Evolutionary conservation across 2,888 invertebrate genomes (phyloP).

Genomic region (Tetheella fluctuosa): DNA sequence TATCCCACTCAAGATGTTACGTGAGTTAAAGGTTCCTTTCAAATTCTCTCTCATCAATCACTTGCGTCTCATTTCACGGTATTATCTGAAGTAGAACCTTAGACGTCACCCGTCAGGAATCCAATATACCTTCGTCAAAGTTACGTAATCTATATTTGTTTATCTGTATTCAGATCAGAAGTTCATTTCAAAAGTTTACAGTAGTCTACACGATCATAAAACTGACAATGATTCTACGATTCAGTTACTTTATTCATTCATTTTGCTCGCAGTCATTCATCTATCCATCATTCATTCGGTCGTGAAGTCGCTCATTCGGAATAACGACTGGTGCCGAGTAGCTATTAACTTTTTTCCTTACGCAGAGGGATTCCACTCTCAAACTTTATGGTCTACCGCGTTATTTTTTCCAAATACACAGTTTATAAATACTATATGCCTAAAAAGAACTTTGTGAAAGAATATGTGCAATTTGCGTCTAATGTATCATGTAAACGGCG

Average conservation of each 20-base stretch:
- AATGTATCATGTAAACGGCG: constrained; percentile 64
- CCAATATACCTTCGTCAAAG: constrained; percentile 9
- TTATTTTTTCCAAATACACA: constrained; percentile 23
- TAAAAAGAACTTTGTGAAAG: constrained; percentile 34
- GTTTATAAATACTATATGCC: constrained; percentile 27
- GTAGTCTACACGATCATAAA: constrained; percentile 24
- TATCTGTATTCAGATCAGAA: constrained; percentile 11
- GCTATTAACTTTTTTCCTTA: constrained; percentile 24
- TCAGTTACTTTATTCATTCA: constrained; percentile 32
- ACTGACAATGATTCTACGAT: constrained; percentile 30
- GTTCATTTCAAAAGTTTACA: constrained; percentile 14
- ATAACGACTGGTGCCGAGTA: constrained; percentile 24
- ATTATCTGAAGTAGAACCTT: constrained; percentile 5
- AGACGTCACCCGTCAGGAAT: constrained; percentile 9
- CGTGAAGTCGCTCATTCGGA: constrained; percentile 19
- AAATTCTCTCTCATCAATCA: constrained; percentile 6
- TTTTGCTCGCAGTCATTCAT: constrained; percentile 32
- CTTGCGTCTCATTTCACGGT: neutral
- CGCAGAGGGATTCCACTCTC: neutral
- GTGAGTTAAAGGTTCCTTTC: neutral
- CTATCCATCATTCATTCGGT: constrained; percentile 28
- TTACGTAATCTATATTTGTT: constrained; percentile 26
- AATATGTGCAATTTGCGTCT: constrained; percentile 60
- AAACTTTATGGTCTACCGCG: constrained; percentile 19
- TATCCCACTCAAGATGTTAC: neutral